These are phyloP conservation scores for Poeciliopsis turneri DNA, from an alignment of 2,797 vertebrate genomes.

Conservation along the genomic window DNA sequence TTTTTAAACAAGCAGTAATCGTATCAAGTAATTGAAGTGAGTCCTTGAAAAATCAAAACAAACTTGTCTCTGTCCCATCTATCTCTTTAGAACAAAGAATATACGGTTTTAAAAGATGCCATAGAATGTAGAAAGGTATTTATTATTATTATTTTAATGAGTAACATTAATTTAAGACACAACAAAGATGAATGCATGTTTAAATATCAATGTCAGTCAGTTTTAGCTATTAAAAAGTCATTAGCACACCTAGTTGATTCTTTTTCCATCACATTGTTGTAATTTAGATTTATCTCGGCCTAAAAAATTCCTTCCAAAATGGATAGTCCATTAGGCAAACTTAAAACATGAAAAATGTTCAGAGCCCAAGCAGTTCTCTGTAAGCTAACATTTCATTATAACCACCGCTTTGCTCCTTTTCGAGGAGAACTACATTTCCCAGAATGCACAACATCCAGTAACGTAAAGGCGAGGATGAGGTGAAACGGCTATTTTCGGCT, in stretches of 20 bases:
- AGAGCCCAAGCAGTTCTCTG: neutral
- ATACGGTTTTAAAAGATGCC: neutral
- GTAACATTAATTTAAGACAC: neutral
- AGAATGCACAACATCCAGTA: slow-evolving; percentile 48
- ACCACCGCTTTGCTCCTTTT: neutral
- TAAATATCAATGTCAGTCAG: neutral
- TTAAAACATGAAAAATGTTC: neutral
- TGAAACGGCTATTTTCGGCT: slow-evolving; percentile 62
- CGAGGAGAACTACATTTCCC: slow-evolving; percentile 70
- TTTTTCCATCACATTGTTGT: neutral
- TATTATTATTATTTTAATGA: neutral
- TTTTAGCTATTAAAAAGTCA: neutral
- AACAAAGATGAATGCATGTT: neutral
- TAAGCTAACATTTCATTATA: neutral
- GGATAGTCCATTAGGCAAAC: neutral
- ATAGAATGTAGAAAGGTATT: neutral
- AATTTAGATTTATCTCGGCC: neutral
- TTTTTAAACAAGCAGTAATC: neutral
- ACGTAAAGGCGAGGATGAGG: slow-evolving; percentile 47
- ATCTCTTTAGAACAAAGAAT: neutral
- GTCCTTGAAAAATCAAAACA: slow-evolving; percentile 21
- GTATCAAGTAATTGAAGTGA: slow-evolving; percentile 4
- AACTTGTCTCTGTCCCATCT: neutral
- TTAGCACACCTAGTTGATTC: neutral
- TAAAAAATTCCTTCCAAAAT: neutral